Evolutionary conservation across 2,888 invertebrate genomes (phyloP).

Genomic region (Dasysyrphus tricinctus): DNA sequence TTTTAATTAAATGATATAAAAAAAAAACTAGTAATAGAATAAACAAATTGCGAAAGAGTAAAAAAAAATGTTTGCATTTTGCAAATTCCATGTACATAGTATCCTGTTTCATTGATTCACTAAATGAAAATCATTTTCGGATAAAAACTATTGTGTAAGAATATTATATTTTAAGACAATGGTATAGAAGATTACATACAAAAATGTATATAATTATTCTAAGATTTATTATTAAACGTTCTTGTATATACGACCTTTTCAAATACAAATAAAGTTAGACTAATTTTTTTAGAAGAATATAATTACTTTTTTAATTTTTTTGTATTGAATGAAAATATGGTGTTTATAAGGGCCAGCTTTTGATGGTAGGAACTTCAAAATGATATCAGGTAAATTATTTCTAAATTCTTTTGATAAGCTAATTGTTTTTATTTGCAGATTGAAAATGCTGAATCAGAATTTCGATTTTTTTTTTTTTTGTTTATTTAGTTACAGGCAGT

Average conservation of each 20-base stretch:
- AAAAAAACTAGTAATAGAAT: constrained; percentile 58
- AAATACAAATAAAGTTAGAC: constrained; percentile 76
- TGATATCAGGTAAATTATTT: constrained; percentile 42
- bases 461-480: neutral
- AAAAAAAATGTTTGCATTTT: constrained; percentile 65
- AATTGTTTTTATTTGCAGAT: neutral
- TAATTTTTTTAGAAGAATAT: constrained; percentile 76
- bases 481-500: no score
- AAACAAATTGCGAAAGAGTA: constrained; percentile 57
- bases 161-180: constrained; percentile 16
- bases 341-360: neutral
- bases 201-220: constrained; percentile 54
- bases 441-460: neutral
- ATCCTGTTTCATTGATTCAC: constrained; percentile 75
- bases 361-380: neutral
- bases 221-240: constrained; percentile 72
- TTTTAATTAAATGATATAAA: constrained; percentile 73
- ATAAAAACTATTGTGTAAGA: constrained; percentile 69
- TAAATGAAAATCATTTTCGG: constrained; percentile 73
- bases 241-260: constrained; percentile 73
- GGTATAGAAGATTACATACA: constrained; percentile 48
- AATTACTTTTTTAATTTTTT: constrained; percentile 37
- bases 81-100: constrained; percentile 75
- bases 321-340: constrained; percentile 6
- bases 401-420: neutral